These are phyloP conservation scores for Montipora foliosa DNA, from an alignment of 64 coral and sea anemone genomes.

Conservation along the genomic window DNA sequence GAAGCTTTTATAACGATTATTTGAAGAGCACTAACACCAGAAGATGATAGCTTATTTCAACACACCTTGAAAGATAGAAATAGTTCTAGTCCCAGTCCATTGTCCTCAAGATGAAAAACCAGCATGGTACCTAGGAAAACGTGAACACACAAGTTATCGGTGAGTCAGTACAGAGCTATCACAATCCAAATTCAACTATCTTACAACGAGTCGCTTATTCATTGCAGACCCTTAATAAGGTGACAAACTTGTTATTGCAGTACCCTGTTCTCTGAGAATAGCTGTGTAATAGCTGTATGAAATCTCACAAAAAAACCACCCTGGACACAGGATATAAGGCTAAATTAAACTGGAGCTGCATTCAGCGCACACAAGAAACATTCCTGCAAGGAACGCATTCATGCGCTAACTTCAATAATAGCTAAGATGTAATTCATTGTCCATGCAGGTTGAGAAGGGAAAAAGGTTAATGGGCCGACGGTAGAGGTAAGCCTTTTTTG, in stretches of 20 bases:
- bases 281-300: slow-evolving; percentile 68
- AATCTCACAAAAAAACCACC: slow-evolving; percentile 88
- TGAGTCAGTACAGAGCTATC: no score
- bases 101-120: slow-evolving; percentile 79
- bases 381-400: no score
- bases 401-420: no score
- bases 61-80: slow-evolving; percentile 88
- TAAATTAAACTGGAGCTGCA: no score
- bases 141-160: background rate
- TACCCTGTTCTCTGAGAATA: slow-evolving; percentile 90
- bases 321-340: background rate
- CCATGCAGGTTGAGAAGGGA: no score
- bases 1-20: no score
- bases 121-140: slow-evolving; percentile 65
- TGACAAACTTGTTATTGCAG: background rate
- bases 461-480: no score
- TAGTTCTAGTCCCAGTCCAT: slow-evolving; percentile 30
- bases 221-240: no score
- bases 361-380: no score
- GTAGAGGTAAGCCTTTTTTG: no score
- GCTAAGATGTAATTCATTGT: no score
- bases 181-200: background rate
- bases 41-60: background rate
- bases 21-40: no score
- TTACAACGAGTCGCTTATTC: background rate